A percentile compares a stretch with the other conserved stretches of the same genome.
These are phyloP conservation scores for Colistium nudipinnis DNA, from an alignment of 2,113 vertebrate species.

Conservation along the genomic window DNA sequence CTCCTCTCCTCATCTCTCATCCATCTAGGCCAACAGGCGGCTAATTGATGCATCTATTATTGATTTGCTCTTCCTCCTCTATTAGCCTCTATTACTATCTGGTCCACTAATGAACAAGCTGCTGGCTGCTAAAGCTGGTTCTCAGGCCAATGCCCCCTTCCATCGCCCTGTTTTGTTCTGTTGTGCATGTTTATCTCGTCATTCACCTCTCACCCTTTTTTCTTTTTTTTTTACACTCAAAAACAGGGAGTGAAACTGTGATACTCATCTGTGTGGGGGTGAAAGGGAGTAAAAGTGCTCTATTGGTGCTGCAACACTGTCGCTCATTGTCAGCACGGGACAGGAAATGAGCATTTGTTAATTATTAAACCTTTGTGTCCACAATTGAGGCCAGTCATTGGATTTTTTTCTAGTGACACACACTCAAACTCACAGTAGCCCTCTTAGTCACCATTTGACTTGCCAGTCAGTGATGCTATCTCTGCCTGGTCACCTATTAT, in stretches of 20 bases:
- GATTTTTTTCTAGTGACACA: neutral
- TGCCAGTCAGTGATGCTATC: neutral
- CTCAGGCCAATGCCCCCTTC: neutral
- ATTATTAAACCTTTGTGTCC: conserved; percentile 35
- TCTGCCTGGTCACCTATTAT: neutral
- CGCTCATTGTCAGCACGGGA: neutral
- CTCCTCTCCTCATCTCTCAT: neutral
- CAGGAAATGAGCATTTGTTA: conserved; percentile 36
- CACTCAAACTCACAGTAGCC: neutral
- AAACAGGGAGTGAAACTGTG: neutral
- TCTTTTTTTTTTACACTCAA: neutral
- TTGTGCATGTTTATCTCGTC: neutral
- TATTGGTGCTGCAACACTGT: neutral
- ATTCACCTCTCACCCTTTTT: neutral
- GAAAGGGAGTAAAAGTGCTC: neutral
- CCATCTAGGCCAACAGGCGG: conserved; percentile 22
- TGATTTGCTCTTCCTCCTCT: conserved; percentile 44
- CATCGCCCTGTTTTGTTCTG: neutral
- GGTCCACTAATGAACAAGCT: conserved; percentile 32
- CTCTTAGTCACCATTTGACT: conserved; percentile 3
- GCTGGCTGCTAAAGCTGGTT: conserved; percentile 18
- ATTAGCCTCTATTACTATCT: conserved; percentile 46
- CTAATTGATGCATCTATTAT: conserved; percentile 57
- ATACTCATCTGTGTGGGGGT: neutral
- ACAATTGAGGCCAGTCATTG: neutral